Percentiles rank a stretch among this genome's conserved stretches.
phyloP scores from a whole-genome alignment of 2,888 invertebrate genomes.

The Drosophila aldrichi region DNA sequence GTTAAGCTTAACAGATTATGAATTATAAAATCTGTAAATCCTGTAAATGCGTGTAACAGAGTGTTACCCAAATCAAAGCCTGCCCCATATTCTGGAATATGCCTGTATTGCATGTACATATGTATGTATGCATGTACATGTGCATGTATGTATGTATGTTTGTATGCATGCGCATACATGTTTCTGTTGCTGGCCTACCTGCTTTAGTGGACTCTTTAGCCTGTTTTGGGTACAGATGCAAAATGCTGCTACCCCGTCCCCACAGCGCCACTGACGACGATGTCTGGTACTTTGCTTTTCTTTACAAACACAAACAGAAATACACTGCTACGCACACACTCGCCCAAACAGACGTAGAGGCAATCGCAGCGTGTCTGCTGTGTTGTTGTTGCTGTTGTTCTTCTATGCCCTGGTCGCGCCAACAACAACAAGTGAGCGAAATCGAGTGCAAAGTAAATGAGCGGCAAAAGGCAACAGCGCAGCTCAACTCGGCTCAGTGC shows the following conservation, averaged over 20 bases:
- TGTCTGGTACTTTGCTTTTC: constrained; percentile 57
- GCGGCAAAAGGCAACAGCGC: constrained; percentile 46
- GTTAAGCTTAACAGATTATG: constrained; percentile 12
- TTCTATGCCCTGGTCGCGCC: constrained; percentile 45
- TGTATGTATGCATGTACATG: background rate
- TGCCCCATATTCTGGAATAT: constrained; percentile 45
- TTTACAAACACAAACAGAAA: constrained; percentile 27
- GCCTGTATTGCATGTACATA: constrained; percentile 1
- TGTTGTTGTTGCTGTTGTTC: constrained; percentile 35
- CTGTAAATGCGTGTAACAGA: constrained; percentile 6
- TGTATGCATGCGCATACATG: background rate
- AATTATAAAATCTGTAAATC: constrained; percentile 9
- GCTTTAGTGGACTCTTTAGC: constrained; percentile 50
- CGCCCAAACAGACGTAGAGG: constrained; percentile 5
- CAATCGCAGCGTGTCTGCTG: constrained; percentile 20
- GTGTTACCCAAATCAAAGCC: constrained; percentile 27
- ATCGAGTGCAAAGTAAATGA: constrained; percentile 66
- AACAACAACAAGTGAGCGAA: constrained; percentile 59
- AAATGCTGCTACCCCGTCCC: constrained; percentile 40
- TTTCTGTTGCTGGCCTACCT: constrained; percentile 42
- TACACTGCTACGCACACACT: background rate
- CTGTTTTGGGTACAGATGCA: constrained; percentile 60
- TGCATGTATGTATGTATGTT: background rate
- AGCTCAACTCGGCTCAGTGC: constrained; percentile 11
- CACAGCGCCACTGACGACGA: constrained; percentile 45